phyloP scores from a whole-genome alignment of 2,888 invertebrate genomes.

The Germaria angustata region DNA sequence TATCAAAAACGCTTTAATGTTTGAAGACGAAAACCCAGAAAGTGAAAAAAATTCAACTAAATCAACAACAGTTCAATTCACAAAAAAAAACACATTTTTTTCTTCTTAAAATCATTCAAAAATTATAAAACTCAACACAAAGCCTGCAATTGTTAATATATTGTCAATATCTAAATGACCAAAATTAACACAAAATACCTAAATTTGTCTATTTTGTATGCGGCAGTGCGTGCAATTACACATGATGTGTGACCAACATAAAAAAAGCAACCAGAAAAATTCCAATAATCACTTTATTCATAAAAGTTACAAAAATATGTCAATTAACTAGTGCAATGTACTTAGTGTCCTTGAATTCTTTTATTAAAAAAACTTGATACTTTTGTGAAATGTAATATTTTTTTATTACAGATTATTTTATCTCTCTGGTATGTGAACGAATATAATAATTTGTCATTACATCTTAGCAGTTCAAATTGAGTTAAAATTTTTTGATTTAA shows the following conservation, averaged over 20 bases:
- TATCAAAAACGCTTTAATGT: not conserved
- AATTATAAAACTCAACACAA: not conserved
- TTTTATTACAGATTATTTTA: not conserved
- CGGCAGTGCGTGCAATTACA: slow-evolving; percentile 24
- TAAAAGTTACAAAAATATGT: slow-evolving; percentile 19
- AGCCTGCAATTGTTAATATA: not conserved
- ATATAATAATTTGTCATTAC: not conserved
- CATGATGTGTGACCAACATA: not conserved
- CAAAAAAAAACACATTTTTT: not conserved
- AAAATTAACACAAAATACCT: not conserved
- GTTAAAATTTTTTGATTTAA: too few species aligned
- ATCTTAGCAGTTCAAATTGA: too few species aligned
- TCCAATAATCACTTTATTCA: not conserved
- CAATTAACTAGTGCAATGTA: slow-evolving; percentile 10
- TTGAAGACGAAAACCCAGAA: not conserved
- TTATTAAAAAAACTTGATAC: not conserved
- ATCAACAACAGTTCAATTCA: too few species aligned
- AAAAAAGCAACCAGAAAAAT: slow-evolving; percentile 12
- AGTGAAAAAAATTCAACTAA: too few species aligned
- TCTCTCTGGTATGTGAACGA: not conserved
- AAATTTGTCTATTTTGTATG: slow-evolving; percentile 37
- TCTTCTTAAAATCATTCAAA: not conserved
- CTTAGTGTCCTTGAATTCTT: slow-evolving; percentile 42
- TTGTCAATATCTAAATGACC: not conserved
- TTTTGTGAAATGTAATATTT: not conserved